Conservation (phyloP, 2,113 vertebrate genomes). For the Esox niger region DNA sequence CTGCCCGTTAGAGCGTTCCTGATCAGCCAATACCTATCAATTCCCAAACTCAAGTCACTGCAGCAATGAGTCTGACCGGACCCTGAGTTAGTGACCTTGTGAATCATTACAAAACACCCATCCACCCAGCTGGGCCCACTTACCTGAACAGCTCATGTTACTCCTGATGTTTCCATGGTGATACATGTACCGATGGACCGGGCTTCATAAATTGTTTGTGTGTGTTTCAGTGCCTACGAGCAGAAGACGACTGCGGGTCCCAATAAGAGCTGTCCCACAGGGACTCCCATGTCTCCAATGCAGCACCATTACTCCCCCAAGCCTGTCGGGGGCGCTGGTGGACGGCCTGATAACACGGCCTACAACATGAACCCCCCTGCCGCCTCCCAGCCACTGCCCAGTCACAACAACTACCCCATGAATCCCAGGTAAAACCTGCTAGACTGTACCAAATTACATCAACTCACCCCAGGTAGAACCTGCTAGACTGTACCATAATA, state of each 20-base stretch:
- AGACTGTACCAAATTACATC: too few relatives aligned
- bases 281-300: conserved; percentile 79
- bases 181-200: too few relatives aligned
- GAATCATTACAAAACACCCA: conserved; percentile 15
- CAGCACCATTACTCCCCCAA: conserved; percentile 83
- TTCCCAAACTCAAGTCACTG: conserved; percentile 31
- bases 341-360: background rate
- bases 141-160: conserved; percentile 17
- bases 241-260: conserved; percentile 78
- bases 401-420: conserved; percentile 80
- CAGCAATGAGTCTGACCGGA: conserved; percentile 18
- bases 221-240: conserved; percentile 83
- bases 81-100: conserved; percentile 31
- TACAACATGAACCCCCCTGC: conserved; percentile 78
- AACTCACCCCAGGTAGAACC: conserved; percentile 69
- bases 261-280: conserved; percentile 77
- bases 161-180: too few relatives aligned
- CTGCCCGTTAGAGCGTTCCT: too few relatives aligned
- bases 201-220: background rate
- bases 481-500: too few relatives aligned
- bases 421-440: conserved; percentile 66
- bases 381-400: conserved; percentile 72
- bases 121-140: conserved; percentile 25
- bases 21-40: conserved; percentile 10
- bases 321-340: conserved; percentile 58